A percentile compares a stretch with the other conserved stretches of the same genome.
Conservation (phyloP, 2,113 vertebrate species). For the Pandion haliaetus region DNA sequence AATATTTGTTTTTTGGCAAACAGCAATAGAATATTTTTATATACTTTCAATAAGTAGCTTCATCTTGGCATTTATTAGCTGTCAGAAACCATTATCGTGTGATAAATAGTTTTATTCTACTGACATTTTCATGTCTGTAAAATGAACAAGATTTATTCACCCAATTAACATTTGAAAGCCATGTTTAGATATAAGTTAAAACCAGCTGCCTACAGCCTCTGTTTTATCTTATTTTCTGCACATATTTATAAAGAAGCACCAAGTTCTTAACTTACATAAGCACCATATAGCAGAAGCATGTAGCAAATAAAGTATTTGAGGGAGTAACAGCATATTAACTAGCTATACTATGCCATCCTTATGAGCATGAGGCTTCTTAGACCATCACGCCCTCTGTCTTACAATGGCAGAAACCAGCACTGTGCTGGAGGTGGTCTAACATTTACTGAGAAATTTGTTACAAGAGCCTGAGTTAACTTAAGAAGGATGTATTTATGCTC, state of each 20-base stretch:
- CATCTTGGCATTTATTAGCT: slow-evolving; percentile 74
- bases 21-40: slow-evolving; percentile 62
- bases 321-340: not conserved
- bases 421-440: not conserved
- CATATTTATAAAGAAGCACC: slow-evolving; percentile 24
- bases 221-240: slow-evolving; percentile 58
- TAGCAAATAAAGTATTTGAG: not conserved
- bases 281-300: not conserved
- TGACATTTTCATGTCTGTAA: slow-evolving; percentile 76
- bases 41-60: slow-evolving; percentile 68
- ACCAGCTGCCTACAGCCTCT: slow-evolving; percentile 64
- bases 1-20: slow-evolving; percentile 72
- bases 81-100: slow-evolving; percentile 70
- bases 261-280: slow-evolving; percentile 13
- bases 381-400: not conserved
- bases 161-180: slow-evolving; percentile 80
- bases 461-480: not conserved
- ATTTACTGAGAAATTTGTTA: not conserved
- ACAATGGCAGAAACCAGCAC: not conserved
- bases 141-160: slow-evolving; percentile 78
- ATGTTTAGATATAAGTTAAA: slow-evolving; percentile 72
- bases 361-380: not conserved
- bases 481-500: not conserved
- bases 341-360: not conserved
- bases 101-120: slow-evolving; percentile 73